Conservation (phyloP, 1,140 invertebrate genomes). For the Leptinotarsa undecemlineata region DNA sequence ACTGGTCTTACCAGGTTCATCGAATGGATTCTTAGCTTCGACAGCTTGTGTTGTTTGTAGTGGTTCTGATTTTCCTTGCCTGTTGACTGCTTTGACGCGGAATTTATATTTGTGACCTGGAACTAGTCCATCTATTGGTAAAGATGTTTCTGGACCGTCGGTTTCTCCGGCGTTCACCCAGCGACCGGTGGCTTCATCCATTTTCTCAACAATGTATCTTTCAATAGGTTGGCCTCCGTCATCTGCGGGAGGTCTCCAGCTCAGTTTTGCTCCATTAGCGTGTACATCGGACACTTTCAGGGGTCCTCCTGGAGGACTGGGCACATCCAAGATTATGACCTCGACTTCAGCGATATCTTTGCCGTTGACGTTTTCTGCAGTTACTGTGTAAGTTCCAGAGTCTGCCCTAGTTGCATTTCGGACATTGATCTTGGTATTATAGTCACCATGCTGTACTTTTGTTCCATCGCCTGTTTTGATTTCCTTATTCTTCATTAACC, state of each 20-base stretch:
- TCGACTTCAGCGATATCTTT: constrained; percentile 89
- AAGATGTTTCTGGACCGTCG: constrained; percentile 72
- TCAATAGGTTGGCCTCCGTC: constrained; percentile 89
- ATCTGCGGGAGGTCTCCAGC: constrained; percentile 89
- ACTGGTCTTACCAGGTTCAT: constrained; percentile 80
- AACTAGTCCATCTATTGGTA: constrained; percentile 76
- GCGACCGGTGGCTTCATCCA: constrained; percentile 88
- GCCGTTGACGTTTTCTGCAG: constrained; percentile 91
- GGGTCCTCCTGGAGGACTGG: constrained; percentile 88
- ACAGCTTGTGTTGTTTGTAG: constrained; percentile 85
- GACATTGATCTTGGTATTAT: constrained; percentile 87
- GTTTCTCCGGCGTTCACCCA: constrained; percentile 94
- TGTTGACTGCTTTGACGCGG: constrained; percentile 91
- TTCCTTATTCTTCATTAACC: constrained; percentile 77
- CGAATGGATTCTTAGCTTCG: constrained; percentile 98
- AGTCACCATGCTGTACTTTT: constrained; percentile 82
- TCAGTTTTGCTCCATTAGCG: constrained; percentile 81
- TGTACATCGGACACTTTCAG: constrained; percentile 84
- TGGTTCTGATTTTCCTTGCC: constrained; percentile 94
- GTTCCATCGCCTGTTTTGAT: constrained; percentile 70
- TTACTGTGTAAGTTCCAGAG: constrained; percentile 88
- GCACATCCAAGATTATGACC: constrained; percentile 90
- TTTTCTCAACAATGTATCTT: constrained; percentile 90
- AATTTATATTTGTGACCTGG: constrained; percentile 97
- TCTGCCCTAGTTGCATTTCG: constrained; percentile 84